Evolutionary conservation across 2,888 invertebrate genomes (phyloP).

Genomic region (Mimachlamys varia): DNA sequence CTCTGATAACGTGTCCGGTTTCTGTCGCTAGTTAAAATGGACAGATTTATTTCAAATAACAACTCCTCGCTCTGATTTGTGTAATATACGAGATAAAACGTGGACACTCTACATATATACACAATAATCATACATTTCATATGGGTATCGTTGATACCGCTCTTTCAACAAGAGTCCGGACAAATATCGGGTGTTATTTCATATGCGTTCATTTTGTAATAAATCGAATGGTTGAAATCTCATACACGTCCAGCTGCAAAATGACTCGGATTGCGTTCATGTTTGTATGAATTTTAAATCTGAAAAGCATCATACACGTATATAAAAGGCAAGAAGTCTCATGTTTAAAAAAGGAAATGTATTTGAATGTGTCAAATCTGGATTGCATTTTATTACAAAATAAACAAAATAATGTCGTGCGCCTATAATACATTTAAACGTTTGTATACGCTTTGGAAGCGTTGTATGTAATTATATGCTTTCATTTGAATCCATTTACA

Average conservation of each 20-base stretch:
- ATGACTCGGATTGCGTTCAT: not conserved
- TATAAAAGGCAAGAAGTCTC: not conserved
- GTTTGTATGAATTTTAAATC: not conserved
- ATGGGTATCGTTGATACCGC: not conserved
- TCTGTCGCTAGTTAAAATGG: not conserved
- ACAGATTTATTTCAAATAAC: not conserved
- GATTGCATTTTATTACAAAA: not conserved
- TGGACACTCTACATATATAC: not conserved
- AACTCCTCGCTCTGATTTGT: not conserved
- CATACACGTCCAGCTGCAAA: slow-evolving; percentile 5
- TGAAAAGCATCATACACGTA: slow-evolving; percentile 20
- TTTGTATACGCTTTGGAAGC: not conserved
- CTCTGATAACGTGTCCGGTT: not conserved
- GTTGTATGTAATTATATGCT: not conserved
- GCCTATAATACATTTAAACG: not conserved
- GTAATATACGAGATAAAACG: not conserved
- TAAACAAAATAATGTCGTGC: slow-evolving; percentile 19
- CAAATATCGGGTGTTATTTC: not conserved
- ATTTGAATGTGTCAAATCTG: not conserved
- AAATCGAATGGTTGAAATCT: not conserved
- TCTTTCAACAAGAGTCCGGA: not conserved
- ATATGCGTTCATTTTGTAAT: not conserved
- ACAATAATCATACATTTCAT: not conserved
- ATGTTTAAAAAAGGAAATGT: not conserved
- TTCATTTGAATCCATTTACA: not conserved